phyloP scores from a whole-genome alignment of 1,140 invertebrate species.

The Mizuhopecten yessoensis region DNA sequence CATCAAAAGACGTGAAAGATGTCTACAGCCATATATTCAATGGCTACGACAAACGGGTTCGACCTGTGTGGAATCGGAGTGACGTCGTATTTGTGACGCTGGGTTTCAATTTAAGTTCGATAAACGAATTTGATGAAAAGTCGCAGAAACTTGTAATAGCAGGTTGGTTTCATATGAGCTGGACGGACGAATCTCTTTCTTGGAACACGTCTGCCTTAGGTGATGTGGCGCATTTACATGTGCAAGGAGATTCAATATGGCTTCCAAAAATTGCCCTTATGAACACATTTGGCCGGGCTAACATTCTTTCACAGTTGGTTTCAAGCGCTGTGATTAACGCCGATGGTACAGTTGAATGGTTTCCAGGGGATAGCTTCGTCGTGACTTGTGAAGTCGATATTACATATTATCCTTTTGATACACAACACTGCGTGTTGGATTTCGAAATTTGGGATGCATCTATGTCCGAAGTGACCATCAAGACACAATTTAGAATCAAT shows the following conservation, averaged over 20 bases:
- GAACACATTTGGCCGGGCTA: slow-evolving; percentile 52
- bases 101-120: not conserved
- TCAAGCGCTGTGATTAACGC: slow-evolving; percentile 83
- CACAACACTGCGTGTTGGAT: slow-evolving; percentile 86
- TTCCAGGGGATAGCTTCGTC: slow-evolving; percentile 98
- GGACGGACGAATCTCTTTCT: slow-evolving; percentile 54
- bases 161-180: slow-evolving; percentile 41
- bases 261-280: slow-evolving; percentile 59
- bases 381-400: slow-evolving; percentile 97
- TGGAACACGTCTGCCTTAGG: slow-evolving; percentile 49
- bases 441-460: slow-evolving; percentile 73
- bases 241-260: slow-evolving; percentile 55
- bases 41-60: slow-evolving; percentile 42
- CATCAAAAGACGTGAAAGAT: not conserved
- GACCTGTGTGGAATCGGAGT: not conserved
- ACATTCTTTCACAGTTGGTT: slow-evolving; percentile 44
- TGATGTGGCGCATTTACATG: slow-evolving; percentile 16
- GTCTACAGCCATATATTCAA: not conserved
- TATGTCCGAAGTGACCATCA: slow-evolving; percentile 77
- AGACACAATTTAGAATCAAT: not conserved
- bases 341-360: slow-evolving; percentile 97
- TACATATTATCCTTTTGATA: slow-evolving; percentile 89
- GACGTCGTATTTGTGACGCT: not conserved
- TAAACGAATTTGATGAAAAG: slow-evolving; percentile 49
- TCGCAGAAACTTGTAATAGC: slow-evolving; percentile 45